Conservation (phyloP, 2,888 invertebrate genomes). For the Agonopterix subpropinquella region DNA sequence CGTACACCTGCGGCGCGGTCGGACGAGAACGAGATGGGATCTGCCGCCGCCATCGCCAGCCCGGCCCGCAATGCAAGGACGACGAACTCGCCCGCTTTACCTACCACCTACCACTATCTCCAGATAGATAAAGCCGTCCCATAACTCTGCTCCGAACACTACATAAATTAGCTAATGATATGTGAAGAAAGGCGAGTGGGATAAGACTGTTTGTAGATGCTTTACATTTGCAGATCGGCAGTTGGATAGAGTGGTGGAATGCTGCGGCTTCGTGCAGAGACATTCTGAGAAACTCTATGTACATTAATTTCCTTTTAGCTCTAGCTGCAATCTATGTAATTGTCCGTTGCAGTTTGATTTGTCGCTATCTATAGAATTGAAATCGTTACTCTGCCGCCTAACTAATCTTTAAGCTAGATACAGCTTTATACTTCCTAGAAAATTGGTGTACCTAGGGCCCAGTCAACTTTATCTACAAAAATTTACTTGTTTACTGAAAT, state of each 20-base stretch:
- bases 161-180: conserved; percentile 67
- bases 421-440: too few relatives aligned
- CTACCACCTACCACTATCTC: conserved; percentile 38
- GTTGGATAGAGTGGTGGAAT: conserved; percentile 33
- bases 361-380: too few relatives aligned
- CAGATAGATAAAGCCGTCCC: conserved; percentile 50
- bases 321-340: too few relatives aligned
- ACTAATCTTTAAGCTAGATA: too few relatives aligned
- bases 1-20: conserved; percentile 68
- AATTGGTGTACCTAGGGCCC: too few relatives aligned
- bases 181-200: conserved; percentile 43
- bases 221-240: conserved; percentile 34
- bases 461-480: too few relatives aligned
- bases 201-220: conserved; percentile 25
- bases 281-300: background rate
- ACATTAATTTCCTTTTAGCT: too few relatives aligned
- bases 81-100: conserved; percentile 46
- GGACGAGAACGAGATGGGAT: conserved; percentile 65
- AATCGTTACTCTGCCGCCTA: too few relatives aligned
- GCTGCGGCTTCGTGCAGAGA: conserved; percentile 22
- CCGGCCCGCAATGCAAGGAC: conserved; percentile 41
- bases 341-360: too few relatives aligned
- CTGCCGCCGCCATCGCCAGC: conserved; percentile 19
- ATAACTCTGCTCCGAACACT: conserved; percentile 53
- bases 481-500: too few relatives aligned